These are phyloP conservation scores for Grallaria varia DNA, from an alignment of 2,113 vertebrate species.

Conservation along the genomic window DNA sequence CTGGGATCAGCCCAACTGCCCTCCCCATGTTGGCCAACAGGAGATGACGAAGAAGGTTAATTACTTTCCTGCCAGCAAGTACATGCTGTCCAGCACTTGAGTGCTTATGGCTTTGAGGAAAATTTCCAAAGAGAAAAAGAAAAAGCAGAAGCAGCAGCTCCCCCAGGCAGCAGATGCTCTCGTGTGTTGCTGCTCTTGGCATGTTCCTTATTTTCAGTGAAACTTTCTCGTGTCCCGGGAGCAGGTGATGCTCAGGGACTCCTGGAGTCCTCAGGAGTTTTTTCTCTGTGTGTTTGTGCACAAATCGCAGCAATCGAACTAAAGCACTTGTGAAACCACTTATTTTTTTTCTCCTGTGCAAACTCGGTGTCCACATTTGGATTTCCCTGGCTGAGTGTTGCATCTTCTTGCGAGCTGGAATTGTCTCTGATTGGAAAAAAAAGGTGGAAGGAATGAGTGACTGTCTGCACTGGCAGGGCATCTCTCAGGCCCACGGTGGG, in stretches of 20 bases:
- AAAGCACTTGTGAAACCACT: background rate
- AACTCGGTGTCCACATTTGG: background rate
- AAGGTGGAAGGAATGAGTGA: background rate
- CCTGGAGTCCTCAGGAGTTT: background rate
- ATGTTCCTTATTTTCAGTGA: background rate
- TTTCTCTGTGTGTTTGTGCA: background rate
- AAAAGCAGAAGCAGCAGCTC: background rate
- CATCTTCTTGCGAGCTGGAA: accelerated
- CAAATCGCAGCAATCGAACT: background rate
- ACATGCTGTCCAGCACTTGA: background rate
- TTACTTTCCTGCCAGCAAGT: background rate
- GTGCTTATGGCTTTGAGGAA: background rate
- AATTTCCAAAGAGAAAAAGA: background rate
- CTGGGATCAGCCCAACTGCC: background rate
- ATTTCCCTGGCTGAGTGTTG: background rate
- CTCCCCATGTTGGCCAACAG: background rate
- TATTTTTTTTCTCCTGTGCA: too few relatives aligned
- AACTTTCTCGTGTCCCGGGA: background rate
- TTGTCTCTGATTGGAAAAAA: background rate
- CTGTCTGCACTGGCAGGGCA: background rate
- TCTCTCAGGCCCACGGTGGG: too few relatives aligned
- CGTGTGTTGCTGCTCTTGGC: background rate
- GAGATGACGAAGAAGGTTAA: background rate
- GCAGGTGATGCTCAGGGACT: background rate
- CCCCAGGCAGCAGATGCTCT: background rate